Conservation (phyloP, 1,140 invertebrate genomes). For the Drosophila ananassae region DNA sequence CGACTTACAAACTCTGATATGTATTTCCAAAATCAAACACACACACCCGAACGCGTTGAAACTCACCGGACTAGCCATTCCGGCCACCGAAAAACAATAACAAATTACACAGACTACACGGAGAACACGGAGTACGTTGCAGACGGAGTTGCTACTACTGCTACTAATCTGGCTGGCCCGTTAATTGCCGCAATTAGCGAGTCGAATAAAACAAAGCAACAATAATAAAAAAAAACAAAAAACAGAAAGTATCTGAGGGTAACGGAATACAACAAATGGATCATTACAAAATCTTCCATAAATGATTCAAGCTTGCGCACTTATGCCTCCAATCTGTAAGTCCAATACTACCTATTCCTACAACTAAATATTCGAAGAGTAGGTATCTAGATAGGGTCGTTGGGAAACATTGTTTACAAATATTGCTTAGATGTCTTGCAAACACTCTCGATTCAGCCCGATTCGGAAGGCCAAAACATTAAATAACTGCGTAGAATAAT, state of each 20-base stretch:
- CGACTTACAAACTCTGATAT: neutral
- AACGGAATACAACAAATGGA: conserved; percentile 61
- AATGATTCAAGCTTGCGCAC: conserved; percentile 24
- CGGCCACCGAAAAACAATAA: conserved; percentile 32
- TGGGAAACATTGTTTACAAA: neutral
- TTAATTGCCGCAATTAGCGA: conserved; percentile 70
- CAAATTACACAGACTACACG: conserved; percentile 15
- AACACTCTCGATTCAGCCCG: too few relatives aligned
- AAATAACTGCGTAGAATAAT: neutral
- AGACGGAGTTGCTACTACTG: conserved; percentile 32
- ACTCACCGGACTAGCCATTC: neutral
- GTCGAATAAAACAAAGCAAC: conserved; percentile 36
- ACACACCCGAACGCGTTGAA: conserved; percentile 7
- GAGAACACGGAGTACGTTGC: neutral
- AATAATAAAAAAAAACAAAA: conserved; percentile 1
- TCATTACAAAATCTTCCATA: conserved; percentile 70
- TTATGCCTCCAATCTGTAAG: conserved; percentile 6
- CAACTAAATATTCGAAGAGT: neutral
- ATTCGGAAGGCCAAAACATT: too few relatives aligned
- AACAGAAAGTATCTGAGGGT: conserved; percentile 16
- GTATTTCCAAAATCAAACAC: conserved; percentile 9
- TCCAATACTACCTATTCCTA: neutral
- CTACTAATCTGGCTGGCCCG: conserved; percentile 56
- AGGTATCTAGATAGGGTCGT: neutral
- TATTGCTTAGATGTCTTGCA: neutral